phyloP scores from a whole-genome alignment of 1,140 invertebrate genomes.

The Diachasmimorpha longicaudata region DNA sequence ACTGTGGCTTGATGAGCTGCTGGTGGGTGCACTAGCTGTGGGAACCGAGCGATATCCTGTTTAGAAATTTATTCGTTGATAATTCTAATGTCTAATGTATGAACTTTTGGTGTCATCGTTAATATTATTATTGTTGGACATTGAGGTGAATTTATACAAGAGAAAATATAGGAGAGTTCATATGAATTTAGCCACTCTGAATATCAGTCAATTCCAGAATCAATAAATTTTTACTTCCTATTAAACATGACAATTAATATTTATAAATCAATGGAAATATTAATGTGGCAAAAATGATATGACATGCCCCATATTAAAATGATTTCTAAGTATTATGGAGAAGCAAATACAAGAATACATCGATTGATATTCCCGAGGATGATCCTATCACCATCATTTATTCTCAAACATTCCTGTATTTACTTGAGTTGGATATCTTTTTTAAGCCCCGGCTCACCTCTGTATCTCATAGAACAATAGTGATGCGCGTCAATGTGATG shows the following conservation, averaged over 20 bases:
- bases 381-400: not conserved
- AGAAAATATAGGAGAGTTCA: too few species aligned
- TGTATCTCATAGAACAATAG: conserved; percentile 61
- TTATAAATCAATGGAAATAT: too few species aligned
- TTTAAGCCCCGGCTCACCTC: conserved; percentile 60
- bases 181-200: too few species aligned
- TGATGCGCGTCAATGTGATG: conserved; percentile 57
- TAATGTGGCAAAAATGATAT: too few species aligned
- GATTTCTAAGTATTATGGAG: conserved; percentile 9
- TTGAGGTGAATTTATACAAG: too few species aligned
- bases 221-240: too few species aligned
- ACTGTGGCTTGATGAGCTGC: conserved; percentile 64
- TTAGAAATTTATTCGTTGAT: conserved; percentile 50
- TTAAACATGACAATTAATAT: too few species aligned
- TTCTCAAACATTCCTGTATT: conserved; percentile 37
- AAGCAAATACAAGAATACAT: conserved; percentile 21
- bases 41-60: conserved; percentile 63
- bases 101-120: not conserved
- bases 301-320: not conserved
- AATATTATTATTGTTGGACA: not conserved
- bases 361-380: not conserved
- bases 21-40: conserved; percentile 71
- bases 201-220: too few species aligned
- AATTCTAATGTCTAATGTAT: not conserved
- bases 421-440: conserved; percentile 37